A percentile compares a stretch with the other conserved stretches of the same genome.
Evolutionary conservation across 2,113 vertebrate species (phyloP).

Genomic region (Miniopterus natalensis): DNA sequence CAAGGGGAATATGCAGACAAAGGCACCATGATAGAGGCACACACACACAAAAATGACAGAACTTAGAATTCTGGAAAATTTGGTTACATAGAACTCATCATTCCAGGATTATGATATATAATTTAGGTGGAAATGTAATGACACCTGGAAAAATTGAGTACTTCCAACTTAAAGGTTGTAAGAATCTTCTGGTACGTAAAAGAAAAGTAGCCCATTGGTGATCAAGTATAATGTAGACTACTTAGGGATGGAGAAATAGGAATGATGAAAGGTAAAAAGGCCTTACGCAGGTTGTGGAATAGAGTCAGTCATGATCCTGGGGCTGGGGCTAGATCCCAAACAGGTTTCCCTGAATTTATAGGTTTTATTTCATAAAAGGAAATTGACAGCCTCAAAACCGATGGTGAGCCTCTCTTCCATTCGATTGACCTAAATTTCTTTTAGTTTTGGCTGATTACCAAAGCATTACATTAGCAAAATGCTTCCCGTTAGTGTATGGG

Average conservation of each 20-base stretch:
- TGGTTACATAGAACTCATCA: neutral
- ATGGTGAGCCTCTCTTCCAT: constrained; percentile 25
- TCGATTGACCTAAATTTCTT: constrained; percentile 70
- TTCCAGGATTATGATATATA: neutral
- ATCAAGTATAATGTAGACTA: neutral
- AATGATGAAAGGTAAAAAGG: neutral
- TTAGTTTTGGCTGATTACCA: constrained; percentile 58
- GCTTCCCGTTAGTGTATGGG: neutral
- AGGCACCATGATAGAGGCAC: neutral
- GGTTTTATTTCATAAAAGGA: constrained; percentile 53
- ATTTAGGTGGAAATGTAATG: neutral
- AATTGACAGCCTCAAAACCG: constrained; percentile 4
- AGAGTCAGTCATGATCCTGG: neutral
- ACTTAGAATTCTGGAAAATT: constrained; percentile 23
- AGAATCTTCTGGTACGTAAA: constrained; percentile 33
- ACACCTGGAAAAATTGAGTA: neutral
- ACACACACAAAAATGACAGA: neutral
- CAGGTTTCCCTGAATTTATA: neutral
- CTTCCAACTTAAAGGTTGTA: constrained; percentile 42
- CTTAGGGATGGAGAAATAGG: neutral
- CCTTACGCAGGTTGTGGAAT: neutral
- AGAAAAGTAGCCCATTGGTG: neutral
- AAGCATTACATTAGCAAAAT: constrained; percentile 69
- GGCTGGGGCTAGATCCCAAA: constrained; percentile 15
- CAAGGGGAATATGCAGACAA: neutral